Evolutionary conservation across 2,888 invertebrate genomes (phyloP).

Genomic region (Osedax frankpressi): DNA sequence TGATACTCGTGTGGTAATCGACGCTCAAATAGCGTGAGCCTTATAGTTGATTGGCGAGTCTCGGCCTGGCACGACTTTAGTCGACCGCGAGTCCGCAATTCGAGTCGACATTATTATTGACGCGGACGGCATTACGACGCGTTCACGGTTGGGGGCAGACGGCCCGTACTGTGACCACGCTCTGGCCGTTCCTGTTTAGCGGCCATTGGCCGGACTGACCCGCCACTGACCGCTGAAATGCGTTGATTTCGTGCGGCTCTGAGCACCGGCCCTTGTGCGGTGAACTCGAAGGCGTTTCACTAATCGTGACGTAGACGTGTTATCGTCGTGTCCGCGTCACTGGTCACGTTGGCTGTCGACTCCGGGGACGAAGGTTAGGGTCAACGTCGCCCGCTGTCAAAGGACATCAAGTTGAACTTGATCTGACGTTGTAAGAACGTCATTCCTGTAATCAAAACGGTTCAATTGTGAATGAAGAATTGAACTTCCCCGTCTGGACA

Average conservation of each 20-base stretch:
- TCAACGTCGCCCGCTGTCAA: too few relatives aligned
- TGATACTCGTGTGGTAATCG: conserved; percentile 5
- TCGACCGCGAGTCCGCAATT: not conserved
- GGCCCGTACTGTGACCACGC: too few relatives aligned
- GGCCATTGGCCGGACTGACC: conserved; percentile 3
- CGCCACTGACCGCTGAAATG: conserved; percentile 3
- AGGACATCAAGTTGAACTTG: not conserved
- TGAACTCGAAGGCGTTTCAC: conserved; percentile 4
- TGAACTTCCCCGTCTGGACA: not conserved
- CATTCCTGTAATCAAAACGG: not conserved
- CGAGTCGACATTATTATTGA: not conserved
- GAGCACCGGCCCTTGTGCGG: not conserved
- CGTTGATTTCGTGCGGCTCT: not conserved
- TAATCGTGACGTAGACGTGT: not conserved
- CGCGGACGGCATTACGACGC: not conserved
- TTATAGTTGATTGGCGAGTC: not conserved
- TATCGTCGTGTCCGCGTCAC: conserved; percentile 6
- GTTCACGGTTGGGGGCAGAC: conserved; percentile 3
- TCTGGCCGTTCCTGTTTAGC: conserved; percentile 3
- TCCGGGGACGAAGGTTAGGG: not conserved
- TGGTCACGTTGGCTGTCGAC: not conserved
- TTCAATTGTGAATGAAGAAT: not conserved
- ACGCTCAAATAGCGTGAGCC: not conserved
- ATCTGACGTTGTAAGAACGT: conserved; percentile 1
- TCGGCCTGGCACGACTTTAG: not conserved